phyloP scores from a whole-genome alignment of 2,888 invertebrate genomes.

The Eupsilia transversa region DNA sequence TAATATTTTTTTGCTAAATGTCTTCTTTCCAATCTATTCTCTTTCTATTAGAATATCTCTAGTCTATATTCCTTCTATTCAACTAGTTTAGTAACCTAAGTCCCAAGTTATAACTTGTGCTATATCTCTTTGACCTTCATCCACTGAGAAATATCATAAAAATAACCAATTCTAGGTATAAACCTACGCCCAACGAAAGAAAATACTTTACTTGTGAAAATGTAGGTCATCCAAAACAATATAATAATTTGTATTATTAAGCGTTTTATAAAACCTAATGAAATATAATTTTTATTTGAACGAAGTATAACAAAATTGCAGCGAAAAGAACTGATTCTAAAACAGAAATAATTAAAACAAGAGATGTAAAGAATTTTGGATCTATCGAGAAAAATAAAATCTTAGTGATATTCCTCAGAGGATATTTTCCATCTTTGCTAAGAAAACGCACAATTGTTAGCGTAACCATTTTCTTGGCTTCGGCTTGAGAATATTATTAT shows the following conservation, averaged over 20 bases:
- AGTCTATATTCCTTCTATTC: conserved; percentile 39
- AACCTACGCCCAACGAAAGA: not conserved
- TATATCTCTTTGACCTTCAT: conserved; percentile 2
- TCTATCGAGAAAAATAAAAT: not conserved
- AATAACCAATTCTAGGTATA: not conserved
- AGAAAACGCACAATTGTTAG: conserved; percentile 54
- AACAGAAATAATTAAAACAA: not conserved
- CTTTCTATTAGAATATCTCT: conserved; percentile 3
- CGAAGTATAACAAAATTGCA: too few species aligned
- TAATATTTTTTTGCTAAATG: not conserved
- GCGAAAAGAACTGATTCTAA: too few species aligned
- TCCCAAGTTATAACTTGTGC: conserved; percentile 14
- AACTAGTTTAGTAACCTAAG: conserved; percentile 17
- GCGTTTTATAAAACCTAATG: too few species aligned
- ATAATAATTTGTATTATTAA: too few species aligned
- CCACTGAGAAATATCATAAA: conserved; percentile 28
- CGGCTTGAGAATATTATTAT: conserved; percentile 39
- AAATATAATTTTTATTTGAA: too few species aligned
- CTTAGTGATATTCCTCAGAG: conserved; percentile 27
- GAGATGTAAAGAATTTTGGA: not conserved
- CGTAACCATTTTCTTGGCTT: conserved; percentile 30
- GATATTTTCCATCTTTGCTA: conserved; percentile 21
- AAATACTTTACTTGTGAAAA: not conserved
- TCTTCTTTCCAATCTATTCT: conserved; percentile 33
- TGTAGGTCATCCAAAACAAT: too few species aligned